Percentiles rank a stretch among this genome's conserved stretches.
Evolutionary conservation across 2,113 vertebrate species (phyloP).

Genomic region (Alouatta palliata): DNA sequence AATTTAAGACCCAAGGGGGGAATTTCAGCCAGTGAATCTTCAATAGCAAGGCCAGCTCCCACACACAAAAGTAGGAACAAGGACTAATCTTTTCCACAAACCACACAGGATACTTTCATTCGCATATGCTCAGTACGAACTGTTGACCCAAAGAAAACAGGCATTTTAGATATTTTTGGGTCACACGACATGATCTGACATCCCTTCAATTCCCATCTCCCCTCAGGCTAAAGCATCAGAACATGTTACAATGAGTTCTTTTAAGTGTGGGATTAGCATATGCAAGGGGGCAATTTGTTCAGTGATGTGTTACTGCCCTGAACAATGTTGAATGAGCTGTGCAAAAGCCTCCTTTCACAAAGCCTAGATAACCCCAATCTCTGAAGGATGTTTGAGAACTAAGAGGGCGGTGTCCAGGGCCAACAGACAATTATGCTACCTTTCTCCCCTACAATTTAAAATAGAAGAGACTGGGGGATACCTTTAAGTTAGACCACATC

Average conservation of each 20-base stretch:
- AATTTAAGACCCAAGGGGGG: constrained; percentile 76
- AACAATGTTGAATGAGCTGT: constrained; percentile 84
- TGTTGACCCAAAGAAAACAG: constrained; percentile 85
- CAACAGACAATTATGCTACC: neutral
- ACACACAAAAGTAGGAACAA: constrained; percentile 71
- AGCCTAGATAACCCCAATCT: constrained; percentile 73
- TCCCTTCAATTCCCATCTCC: constrained; percentile 82
- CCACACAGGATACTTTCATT: constrained; percentile 78
- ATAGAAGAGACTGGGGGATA: neutral
- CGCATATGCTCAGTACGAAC: constrained; percentile 80
- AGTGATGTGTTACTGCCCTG: constrained; percentile 87
- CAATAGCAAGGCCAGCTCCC: constrained; percentile 68
- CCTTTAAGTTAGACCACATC: neutral
- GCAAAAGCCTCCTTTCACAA: constrained; percentile 78
- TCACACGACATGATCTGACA: constrained; percentile 85
- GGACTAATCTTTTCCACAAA: constrained; percentile 81
- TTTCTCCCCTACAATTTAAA: constrained; percentile 37
- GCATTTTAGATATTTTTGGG: constrained; percentile 85
- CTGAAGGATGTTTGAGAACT: constrained; percentile 66
- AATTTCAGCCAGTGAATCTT: constrained; percentile 72
- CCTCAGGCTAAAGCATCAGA: constrained; percentile 83
- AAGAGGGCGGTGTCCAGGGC: neutral
- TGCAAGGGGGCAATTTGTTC: constrained; percentile 89
- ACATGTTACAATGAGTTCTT: constrained; percentile 87
- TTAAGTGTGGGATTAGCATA: constrained; percentile 89